Evolutionary conservation across 2,113 vertebrate species (phyloP), one percentile per base, ranked within the genome.

Genomic region (Chlamydotis undulata): DNA sequence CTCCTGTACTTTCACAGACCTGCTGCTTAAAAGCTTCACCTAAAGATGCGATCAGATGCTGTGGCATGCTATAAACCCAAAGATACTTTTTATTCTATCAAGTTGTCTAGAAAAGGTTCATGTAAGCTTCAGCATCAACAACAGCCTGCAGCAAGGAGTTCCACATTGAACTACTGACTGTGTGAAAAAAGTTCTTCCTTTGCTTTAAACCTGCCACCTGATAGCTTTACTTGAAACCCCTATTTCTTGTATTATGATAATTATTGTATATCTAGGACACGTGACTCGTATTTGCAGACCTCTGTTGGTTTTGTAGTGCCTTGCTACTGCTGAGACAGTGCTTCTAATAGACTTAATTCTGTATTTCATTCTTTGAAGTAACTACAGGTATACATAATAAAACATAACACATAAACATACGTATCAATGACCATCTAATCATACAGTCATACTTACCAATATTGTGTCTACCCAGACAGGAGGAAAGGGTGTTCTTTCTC

Each of bases 101-200:
- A 3, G 26, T 91, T 84, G n/a, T n/a, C 63, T 56, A n/a, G 29
- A 10, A 90, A 87, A 64, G 23, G 25, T 49, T 89, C 53, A 35
- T 29, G 49, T 55, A 68, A 79, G 60, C 78, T 87, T 91, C 67
- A 69, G 31, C 39, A 82, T 68, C 77, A 91, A 59, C 35, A 88
- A 41, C 57, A 75, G 35, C 23, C 68, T 60, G 8, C 22, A 85
- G 39, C 79, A 93, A 64, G 64, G 74, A 89, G 35, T 65, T 76
- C 35, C 29, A 64, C 0, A 0, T 8, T 77, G 68, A 93, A 47
- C 43, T 79, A 50, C 2, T 64, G 33, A 61, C n/a, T 25, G 16
- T 56, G 45, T 47, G 28, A 57, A 94, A 79, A 91, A 85, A 82
- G 6, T 11, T 55, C 31, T 56, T 91, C 25, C 47, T 91, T 85